Evolutionary conservation across 2,888 invertebrate genomes (phyloP).

Genomic region (Tholera decimalis): DNA sequence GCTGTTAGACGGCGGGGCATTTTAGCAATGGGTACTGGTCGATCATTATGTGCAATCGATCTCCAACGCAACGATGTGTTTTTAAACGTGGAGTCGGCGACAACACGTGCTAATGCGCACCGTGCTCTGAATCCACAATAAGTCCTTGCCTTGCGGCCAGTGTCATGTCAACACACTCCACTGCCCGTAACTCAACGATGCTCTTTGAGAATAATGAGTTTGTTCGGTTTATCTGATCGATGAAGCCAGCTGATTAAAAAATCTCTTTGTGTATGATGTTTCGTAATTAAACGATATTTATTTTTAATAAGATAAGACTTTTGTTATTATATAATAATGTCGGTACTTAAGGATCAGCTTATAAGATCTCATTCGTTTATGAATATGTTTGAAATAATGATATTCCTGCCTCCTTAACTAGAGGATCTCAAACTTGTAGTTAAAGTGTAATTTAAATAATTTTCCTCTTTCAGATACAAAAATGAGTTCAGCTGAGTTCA

Average conservation of each 20-base stretch:
- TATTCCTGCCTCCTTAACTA: background rate
- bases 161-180: constrained; percentile 68
- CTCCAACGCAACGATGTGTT: constrained; percentile 63
- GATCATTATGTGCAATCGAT: constrained; percentile 64
- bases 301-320: background rate
- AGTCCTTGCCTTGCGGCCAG: constrained; percentile 78
- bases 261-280: constrained; percentile 8
- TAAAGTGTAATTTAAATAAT: background rate
- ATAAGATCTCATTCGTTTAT: background rate
- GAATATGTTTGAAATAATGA: background rate
- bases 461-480: constrained; percentile 70
- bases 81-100: constrained; percentile 62
- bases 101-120: constrained; percentile 68
- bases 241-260: constrained; percentile 28
- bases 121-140: constrained; percentile 75
- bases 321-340: background rate
- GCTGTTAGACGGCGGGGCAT: constrained; percentile 37
- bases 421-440: background rate
- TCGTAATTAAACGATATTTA: constrained; percentile 1
- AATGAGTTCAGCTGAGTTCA: constrained; percentile 89
- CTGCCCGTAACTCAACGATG: constrained; percentile 40
- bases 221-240: constrained; percentile 45
- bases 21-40: constrained; percentile 53
- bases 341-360: background rate
- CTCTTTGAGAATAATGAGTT: constrained; percentile 58